Evolutionary conservation across 1,140 invertebrate genomes (phyloP), one percentile per base, ranked within the genome.

Genomic region (Daktulosphaira vitifoliae): DNA sequence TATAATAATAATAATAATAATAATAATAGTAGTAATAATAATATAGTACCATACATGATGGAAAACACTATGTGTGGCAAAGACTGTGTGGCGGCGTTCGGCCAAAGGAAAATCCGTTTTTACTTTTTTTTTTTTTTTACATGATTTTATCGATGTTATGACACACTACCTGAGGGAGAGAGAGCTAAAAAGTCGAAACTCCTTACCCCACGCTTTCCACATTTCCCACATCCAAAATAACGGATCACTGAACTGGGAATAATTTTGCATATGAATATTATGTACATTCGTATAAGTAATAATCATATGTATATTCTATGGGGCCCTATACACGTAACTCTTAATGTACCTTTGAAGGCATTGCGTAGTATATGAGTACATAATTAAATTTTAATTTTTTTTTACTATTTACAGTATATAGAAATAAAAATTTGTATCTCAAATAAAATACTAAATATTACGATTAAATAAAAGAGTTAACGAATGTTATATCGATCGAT

Each of bases 211-310:
- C n/a, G 13, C 2, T 29, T 3, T 2, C 13, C 11, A 9, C 3
- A 5, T 15, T 48, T 62, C 6, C 18, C 25, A 48, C 44, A 48
- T 62, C 29, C 42, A 29, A 3, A 62, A 62, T 62, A 62, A 62
- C 56, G 26, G 42, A 62, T 62, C 56, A 62, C 26, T 62, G 42
- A 62, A 9, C 56, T 33, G 42, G 2, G 56, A 22, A 62, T 62
- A 62, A 59, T 48, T 62, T 48, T 62, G 23, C 42, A 33, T 62
- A 33, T 48, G 25, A 62, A 48, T 48, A 62, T 62, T 62, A 26
- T 26, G 26, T 22, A 9, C 9, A 46, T 13, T 8, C 46, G 11
- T 62, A 44, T 20, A n/a, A 1, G 25, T 26, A 44, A n/a, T 46
- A 6, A 1, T 2, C 7, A 5, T 29, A 25, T 46, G 29, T 46